These are phyloP conservation scores for Glandiceps talaboti DNA, from an alignment of 53 echinoderm and acorn worm species.

Conservation along the genomic window DNA sequence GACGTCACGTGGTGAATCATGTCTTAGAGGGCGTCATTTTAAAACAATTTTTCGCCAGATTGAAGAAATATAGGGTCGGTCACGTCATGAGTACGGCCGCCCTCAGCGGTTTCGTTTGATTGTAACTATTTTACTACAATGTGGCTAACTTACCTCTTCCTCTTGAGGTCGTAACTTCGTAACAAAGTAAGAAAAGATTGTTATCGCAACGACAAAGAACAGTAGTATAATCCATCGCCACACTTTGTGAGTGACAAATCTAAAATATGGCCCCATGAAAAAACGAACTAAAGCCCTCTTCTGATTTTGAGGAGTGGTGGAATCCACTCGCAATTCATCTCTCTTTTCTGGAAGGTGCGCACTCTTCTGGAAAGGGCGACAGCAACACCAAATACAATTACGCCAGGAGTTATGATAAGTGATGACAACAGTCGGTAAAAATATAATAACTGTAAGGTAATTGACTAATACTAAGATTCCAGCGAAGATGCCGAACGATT, in stretches of 20 bases:
- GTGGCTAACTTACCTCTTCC: background rate
- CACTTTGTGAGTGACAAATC: conserved; percentile 6
- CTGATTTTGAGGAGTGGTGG: background rate
- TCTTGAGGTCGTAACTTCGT: background rate
- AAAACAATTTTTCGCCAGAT: too few relatives aligned
- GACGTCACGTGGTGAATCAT: too few relatives aligned
- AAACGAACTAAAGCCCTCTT: background rate
- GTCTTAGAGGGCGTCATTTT: too few relatives aligned
- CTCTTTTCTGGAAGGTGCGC: background rate
- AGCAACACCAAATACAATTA: conserved; percentile 2
- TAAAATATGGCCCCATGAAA: background rate
- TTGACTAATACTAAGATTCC: conserved; percentile 3
- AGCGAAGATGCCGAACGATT: conserved; percentile 8
- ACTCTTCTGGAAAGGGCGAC: background rate
- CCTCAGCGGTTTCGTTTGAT: too few relatives aligned
- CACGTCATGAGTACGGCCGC: too few relatives aligned
- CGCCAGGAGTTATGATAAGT: conserved; percentile 1
- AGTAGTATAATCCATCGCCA: background rate
- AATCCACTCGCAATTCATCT: background rate
- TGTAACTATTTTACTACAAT: too few relatives aligned
- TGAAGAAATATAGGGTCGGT: too few relatives aligned
- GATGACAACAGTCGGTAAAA: conserved; percentile 7
- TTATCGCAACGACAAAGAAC: background rate
- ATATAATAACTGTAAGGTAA: conserved; percentile 3
- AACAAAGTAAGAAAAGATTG: background rate